Base-by-base conservation (phyloP, 2,888 invertebrate genomes). In the Phanerotoma sp. region DNA sequence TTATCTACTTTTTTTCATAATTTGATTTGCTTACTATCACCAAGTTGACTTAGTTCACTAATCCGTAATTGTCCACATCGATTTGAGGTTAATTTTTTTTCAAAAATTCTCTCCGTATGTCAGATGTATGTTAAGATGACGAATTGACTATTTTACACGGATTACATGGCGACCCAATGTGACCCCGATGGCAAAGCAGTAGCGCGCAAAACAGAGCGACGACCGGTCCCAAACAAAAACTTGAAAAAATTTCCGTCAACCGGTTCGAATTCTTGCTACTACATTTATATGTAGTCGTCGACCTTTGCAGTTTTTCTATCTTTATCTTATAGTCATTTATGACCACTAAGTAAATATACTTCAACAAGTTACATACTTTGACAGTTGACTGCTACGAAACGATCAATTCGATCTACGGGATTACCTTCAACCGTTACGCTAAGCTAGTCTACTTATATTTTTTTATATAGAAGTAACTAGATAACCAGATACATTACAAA, bases 191-290 rank as follows among this genome's bases (percentile, higher is more conserved):
- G 32, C 13, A 11, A n/a, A 9, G 40, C 21, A 18, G 28, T 11
- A 33, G 1, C 21, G 18, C 28, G 25, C 16, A 15, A n/a, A 15
- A 25, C 21, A 42, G 35, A 28, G 37, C 13, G 37, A 45, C 46
- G 35, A 50, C 51, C 50, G 55, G 51, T 55, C 46, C 37, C 32
- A 10, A 38, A 57, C 54, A 64, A 64, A 66, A 64, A 64, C 59
- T 60, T 60, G 63, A 60, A 57, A 67, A 66, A 65, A 66, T 64
- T 60, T 51, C 50, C 55, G 54, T 47, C 63, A 66, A 69, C 68
- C 68, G 70, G 70, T 69, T 70, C 64, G 65, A 63, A 66, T 68
- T 66, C 66, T 67, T 63, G 66, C 59, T 66, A 66, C 38, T 38
- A 59, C 37, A 20, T n/a, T n/a, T n/a, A n/a, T 32, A 51, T 40